Evolutionary conservation across 2,797 vertebrate genomes (phyloP), one percentile per base, ranked within the genome.

Genomic region (Chiroxiphia lanceolata): DNA sequence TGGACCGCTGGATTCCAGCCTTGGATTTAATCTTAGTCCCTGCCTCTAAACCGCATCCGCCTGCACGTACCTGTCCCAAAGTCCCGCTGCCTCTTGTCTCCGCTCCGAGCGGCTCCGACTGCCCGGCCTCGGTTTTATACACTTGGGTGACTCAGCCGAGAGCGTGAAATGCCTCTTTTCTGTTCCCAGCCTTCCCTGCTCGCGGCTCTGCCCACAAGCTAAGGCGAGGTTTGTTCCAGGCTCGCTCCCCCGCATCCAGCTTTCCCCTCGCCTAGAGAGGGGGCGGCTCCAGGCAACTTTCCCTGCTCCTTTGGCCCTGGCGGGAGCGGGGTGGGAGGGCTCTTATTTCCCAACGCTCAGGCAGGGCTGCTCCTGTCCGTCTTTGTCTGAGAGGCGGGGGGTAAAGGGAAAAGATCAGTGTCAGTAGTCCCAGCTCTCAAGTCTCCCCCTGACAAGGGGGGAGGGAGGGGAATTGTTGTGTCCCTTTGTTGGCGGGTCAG

Each of bases 41-140:
- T 72, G 53, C 19, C 67, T 69, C 60, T 51, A 76, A 83, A 56
- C 65, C 69, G 91, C 75, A 68, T 15, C 59, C 36, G 60, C 64
- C 60, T n/a, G 68, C 64, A 97, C 97, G 20, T 96, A 98, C 97
- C 94, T 47, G 63, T 71, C 86, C 80, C 45, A 76, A 33, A 89
- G 83, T 80, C 10, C 57, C 29, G 84, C 10, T 13, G 87, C 88
- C 87, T 77, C n/a, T 70, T 85, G 82, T 54, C 53, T 81, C 38
- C 2, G 4, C 81, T 78, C 79, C 38, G 54, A 33, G 53, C 8
- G 61, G 22, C 65, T 47, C 89, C 22, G 29, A 5, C 7, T 5
- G 67, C 65, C 89, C 6, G 86, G 83, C 53, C 10, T 56, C 38
- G 87, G 2, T 85, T 96, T 96, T 96, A 92, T 79, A 61, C 75